phyloP scores from a whole-genome alignment of 2,888 invertebrate species.

The Drosophila mayaguana region DNA sequence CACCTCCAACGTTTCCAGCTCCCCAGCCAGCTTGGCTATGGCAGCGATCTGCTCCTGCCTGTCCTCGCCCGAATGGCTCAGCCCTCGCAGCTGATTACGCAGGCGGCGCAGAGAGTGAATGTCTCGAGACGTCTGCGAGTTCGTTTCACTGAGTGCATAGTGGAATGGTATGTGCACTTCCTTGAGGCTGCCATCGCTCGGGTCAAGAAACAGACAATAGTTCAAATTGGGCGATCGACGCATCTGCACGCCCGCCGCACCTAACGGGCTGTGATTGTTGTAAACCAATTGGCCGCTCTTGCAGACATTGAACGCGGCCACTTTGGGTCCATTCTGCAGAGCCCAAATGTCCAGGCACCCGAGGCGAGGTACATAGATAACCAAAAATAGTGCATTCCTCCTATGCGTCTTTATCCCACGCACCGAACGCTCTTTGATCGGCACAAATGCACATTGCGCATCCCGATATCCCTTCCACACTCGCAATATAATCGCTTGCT shows the following conservation, averaged over 20 bases:
- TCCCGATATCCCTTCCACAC: slow-evolving; percentile 98
- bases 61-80: slow-evolving; percentile 87
- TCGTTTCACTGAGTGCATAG: slow-evolving; percentile 94
- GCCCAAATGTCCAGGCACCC: slow-evolving; percentile 97
- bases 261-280: slow-evolving; percentile 92
- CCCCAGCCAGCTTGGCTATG: slow-evolving; percentile 85
- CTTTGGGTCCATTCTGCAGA: slow-evolving; percentile 94
- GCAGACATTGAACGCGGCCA: slow-evolving; percentile 95
- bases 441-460: slow-evolving; percentile 97
- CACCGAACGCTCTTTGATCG: slow-evolving; percentile 89
- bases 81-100: slow-evolving; percentile 87
- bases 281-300: slow-evolving; percentile 93
- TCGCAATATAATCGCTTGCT: slow-evolving; percentile 91
- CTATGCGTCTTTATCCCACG: slow-evolving; percentile 76
- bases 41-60: slow-evolving; percentile 83
- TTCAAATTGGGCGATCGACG: slow-evolving; percentile 85
- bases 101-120: slow-evolving; percentile 93
- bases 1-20: slow-evolving; percentile 90
- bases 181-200: slow-evolving; percentile 91
- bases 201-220: slow-evolving; percentile 93
- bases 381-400: slow-evolving; percentile 91
- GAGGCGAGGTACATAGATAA: slow-evolving; percentile 96
- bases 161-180: slow-evolving; percentile 96
- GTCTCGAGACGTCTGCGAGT: slow-evolving; percentile 94
- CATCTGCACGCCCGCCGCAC: slow-evolving; percentile 81